Conservation (phyloP, 2,797 vertebrate genomes). For the Falco naumanni region DNA sequence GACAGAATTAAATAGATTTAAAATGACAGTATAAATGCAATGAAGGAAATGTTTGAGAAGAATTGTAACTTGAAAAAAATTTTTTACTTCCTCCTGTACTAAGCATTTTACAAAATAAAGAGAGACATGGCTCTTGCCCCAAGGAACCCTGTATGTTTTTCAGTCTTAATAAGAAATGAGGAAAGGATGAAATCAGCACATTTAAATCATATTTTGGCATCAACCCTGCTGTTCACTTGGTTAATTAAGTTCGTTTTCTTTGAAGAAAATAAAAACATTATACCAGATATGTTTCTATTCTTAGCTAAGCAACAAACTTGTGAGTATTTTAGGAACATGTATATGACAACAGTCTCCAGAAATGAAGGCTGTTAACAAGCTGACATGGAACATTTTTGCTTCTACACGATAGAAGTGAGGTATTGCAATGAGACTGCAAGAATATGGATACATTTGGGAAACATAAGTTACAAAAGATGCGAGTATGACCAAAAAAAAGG, state of each 20-base stretch:
- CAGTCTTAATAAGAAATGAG: neutral
- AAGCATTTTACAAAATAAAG: neutral
- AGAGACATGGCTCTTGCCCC: neutral
- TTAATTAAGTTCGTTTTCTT: neutral
- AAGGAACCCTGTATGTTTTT: neutral
- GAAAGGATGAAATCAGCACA: neutral
- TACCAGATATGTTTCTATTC: neutral
- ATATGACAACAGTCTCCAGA: conserved; percentile 14
- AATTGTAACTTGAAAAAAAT: neutral
- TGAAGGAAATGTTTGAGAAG: neutral
- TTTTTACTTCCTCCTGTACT: neutral
- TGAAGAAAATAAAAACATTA: neutral
- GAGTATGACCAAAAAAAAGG: neutral
- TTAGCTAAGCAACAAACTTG: neutral
- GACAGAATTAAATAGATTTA: neutral
- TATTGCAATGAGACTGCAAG: neutral
- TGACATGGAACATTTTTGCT: neutral
- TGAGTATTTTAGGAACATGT: neutral
- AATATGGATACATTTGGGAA: neutral
- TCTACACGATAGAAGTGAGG: neutral
- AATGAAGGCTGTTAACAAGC: conserved; percentile 6
- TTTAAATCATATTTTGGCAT: neutral
- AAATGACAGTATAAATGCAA: neutral
- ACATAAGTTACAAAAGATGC: neutral
- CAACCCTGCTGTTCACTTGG: neutral